These are phyloP conservation scores for Rhopilema esculentum DNA, from an alignment of 30 jellyfish, hydroid and myxozoan genomes.

Conservation along the genomic window DNA sequence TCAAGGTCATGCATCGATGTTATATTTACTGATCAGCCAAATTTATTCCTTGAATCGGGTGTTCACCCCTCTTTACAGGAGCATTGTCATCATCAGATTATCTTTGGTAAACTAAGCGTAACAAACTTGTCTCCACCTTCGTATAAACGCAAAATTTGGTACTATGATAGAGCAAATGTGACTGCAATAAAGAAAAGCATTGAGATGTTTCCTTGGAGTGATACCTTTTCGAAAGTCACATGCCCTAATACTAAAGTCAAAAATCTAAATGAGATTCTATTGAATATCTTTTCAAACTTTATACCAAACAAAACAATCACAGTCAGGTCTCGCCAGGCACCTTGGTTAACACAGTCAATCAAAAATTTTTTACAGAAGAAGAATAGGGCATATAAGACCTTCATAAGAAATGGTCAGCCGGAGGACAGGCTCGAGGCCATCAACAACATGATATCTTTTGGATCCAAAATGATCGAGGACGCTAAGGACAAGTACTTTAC, in stretches of 20 bases:
- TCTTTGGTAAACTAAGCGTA: neutral
- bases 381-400: no score
- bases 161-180: conserved; percentile 38
- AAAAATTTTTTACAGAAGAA: no score
- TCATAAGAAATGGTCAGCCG: no score
- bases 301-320: conserved; percentile 60
- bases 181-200: conserved; percentile 38
- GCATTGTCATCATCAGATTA: neutral
- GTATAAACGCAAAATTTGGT: conserved; percentile 33
- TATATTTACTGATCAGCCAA: conserved; percentile 10
- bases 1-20: no score
- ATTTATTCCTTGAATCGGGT: conserved; percentile 18
- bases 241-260: conserved; percentile 33
- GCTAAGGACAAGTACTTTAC: conserved; percentile 46
- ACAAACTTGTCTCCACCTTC: conserved; percentile 1
- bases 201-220: conserved; percentile 56
- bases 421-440: no score
- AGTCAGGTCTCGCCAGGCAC: conserved; percentile 51
- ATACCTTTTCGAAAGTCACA: conserved; percentile 18
- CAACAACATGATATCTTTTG: conserved; percentile 31
- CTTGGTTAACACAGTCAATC: conserved; percentile 76
- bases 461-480: conserved; percentile 26
- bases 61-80: conserved; percentile 19
- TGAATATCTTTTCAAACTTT: conserved; percentile 62
- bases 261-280: conserved; percentile 41